These are phyloP conservation scores for Yponomeuta plumbellus DNA, from an alignment of 2,888 invertebrate species.

Conservation along the genomic window DNA sequence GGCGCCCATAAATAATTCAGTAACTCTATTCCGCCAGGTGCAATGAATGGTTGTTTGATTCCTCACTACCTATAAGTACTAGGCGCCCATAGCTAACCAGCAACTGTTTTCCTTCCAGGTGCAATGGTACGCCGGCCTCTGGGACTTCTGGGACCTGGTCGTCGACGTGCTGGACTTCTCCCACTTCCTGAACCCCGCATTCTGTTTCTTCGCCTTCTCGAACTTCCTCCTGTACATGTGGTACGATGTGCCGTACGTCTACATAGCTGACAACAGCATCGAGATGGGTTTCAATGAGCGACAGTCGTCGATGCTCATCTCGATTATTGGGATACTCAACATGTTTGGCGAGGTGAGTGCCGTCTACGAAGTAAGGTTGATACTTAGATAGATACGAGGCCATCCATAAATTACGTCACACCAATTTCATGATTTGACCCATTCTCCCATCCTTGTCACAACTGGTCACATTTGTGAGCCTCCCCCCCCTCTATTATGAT, in stretches of 20 bases:
- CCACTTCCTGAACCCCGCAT: conserved; percentile 84
- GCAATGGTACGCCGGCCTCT: conserved; percentile 83
- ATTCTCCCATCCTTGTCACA: no score
- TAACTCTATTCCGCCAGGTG: no score
- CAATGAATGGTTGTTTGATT: no score
- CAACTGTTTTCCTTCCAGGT: conserved; percentile 52
- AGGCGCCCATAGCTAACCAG: no score
- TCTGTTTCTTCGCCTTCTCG: conserved; percentile 88
- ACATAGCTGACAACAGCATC: conserved; percentile 88
- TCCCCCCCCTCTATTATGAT: no score
- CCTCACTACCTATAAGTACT: no score
- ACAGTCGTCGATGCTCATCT: conserved; percentile 87
- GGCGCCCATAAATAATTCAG: no score
- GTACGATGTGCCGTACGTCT: conserved; percentile 95
- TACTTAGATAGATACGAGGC: no score
- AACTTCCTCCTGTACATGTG: conserved; percentile 94
- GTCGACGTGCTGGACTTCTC: conserved; percentile 89
- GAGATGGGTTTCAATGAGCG: conserved; percentile 83
- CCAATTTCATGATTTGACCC: no score
- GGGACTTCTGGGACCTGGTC: conserved; percentile 86
- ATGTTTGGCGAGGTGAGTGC: conserved; percentile 88
- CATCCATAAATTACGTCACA: no score
- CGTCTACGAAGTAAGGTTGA: not conserved
- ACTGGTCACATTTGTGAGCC: no score
- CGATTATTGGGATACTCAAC: conserved; percentile 91